These are phyloP conservation scores for Silurus asotus DNA, from an alignment of 2,113 vertebrate species.

Conservation along the genomic window DNA sequence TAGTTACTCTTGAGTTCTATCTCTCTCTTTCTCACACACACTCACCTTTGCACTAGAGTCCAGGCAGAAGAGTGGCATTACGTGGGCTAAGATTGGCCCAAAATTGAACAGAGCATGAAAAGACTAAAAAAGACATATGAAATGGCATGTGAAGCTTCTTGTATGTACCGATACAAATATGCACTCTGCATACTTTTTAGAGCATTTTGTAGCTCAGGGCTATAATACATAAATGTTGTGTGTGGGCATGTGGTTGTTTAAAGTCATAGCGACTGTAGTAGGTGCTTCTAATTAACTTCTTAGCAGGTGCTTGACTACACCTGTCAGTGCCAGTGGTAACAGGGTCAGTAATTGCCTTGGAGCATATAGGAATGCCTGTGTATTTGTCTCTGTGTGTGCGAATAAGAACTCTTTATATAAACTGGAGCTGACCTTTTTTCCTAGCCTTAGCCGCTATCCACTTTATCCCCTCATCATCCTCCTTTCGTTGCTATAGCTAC, in stretches of 20 bases:
- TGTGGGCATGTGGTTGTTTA: constrained; percentile 11
- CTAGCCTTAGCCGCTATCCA: not conserved
- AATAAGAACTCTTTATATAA: not conserved
- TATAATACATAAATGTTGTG: not conserved
- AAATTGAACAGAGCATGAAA: not conserved
- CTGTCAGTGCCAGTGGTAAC: constrained; percentile 20
- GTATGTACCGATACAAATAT: not conserved
- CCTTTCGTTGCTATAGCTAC: constrained; percentile 16
- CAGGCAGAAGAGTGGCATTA: not conserved
- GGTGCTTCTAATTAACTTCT: constrained; percentile 36
- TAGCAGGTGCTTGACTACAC: constrained; percentile 37
- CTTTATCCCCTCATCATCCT: not conserved
- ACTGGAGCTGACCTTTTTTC: not conserved
- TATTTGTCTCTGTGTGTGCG: constrained; percentile 6
- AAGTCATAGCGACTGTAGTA: not conserved
- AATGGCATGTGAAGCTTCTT: not conserved
- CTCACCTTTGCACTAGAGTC: not conserved
- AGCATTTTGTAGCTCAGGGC: not conserved
- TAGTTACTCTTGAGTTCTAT: not conserved
- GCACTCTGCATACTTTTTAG: not conserved
- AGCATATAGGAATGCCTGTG: not conserved
- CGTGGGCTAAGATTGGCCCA: not conserved
- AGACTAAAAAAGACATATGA: not conserved
- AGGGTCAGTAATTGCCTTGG: constrained; percentile 14
- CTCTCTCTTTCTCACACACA: not conserved